phyloP scores from a whole-genome alignment of 1,140 invertebrate species.

The Drosophila kikkawai region DNA sequence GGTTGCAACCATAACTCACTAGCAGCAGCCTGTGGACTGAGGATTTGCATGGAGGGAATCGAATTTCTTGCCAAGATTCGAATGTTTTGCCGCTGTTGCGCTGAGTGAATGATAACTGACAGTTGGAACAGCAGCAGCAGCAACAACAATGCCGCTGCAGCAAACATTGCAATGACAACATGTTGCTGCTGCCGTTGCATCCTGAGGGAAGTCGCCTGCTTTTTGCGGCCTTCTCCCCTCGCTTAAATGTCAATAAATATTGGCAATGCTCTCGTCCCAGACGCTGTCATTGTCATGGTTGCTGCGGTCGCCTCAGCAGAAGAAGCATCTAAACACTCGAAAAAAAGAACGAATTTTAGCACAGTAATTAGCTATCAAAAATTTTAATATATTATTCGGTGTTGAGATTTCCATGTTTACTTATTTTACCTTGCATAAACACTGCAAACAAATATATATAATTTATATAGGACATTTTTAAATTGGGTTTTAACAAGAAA shows the following conservation, averaged over 20 bases:
- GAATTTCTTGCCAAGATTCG: slow-evolving; percentile 61
- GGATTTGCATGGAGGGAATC: slow-evolving; percentile 52
- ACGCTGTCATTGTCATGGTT: slow-evolving; percentile 73
- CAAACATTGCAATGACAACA: slow-evolving; percentile 30
- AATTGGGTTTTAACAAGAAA: too few relatives aligned
- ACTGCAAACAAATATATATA: too few relatives aligned
- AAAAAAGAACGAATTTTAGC: background rate
- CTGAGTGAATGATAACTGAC: slow-evolving; percentile 83
- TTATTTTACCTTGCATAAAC: too few relatives aligned
- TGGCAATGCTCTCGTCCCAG: slow-evolving; percentile 62
- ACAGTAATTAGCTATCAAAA: background rate
- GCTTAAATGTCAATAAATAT: slow-evolving; percentile 81
- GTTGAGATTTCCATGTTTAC: background rate
- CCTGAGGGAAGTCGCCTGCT: slow-evolving; percentile 51
- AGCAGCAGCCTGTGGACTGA: slow-evolving; percentile 8
- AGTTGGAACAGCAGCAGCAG: slow-evolving; percentile 53
- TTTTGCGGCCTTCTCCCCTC: slow-evolving; percentile 33
- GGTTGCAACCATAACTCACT: slow-evolving; percentile 41
- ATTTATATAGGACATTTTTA: too few relatives aligned
- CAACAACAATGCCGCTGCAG: slow-evolving; percentile 21
- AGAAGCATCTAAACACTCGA: slow-evolving; percentile 11
- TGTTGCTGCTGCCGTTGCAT: slow-evolving; percentile 37
- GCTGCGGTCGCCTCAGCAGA: slow-evolving; percentile 30
- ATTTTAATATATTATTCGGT: background rate
- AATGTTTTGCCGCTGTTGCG: slow-evolving; percentile 50